Conservation (phyloP, 1,140 invertebrate genomes). For the Lordiphosa stackelbergi region DNA sequence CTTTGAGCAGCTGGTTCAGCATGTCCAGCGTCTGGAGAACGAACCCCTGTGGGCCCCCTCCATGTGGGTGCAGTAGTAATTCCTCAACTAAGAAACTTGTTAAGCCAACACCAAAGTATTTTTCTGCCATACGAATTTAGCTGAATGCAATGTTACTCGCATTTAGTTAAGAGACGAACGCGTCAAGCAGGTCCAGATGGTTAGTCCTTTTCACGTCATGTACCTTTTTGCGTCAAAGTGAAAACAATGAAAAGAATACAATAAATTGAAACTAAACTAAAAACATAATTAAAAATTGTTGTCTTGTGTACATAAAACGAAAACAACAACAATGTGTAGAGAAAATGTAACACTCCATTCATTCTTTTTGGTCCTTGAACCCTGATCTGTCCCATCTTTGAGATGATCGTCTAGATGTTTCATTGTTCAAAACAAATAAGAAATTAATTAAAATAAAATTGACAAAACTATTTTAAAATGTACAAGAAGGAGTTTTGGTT, state of each 20-base stretch:
- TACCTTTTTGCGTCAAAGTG: slow-evolving; percentile 73
- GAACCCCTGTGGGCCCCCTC: slow-evolving; percentile 98
- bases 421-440: slow-evolving; percentile 48
- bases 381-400: slow-evolving; percentile 13
- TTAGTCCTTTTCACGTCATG: slow-evolving; percentile 72
- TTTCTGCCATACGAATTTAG: slow-evolving; percentile 71
- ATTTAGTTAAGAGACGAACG: too few species aligned
- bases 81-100: slow-evolving; percentile 4
- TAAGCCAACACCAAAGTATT: slow-evolving; percentile 61
- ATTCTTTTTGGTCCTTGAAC: slow-evolving; percentile 11
- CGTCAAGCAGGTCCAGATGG: slow-evolving; percentile 1
- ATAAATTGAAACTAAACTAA: slow-evolving; percentile 48
- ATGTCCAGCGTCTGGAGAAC: slow-evolving; percentile 91
- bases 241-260: slow-evolving; percentile 72
- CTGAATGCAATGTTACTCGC: slow-evolving; percentile 13
- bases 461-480: slow-evolving; percentile 37
- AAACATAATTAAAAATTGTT: slow-evolving; percentile 33
- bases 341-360: slow-evolving; percentile 12
- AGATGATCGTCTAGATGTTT: slow-evolving; percentile 23
- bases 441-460: slow-evolving; percentile 38
- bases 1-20: slow-evolving; percentile 90
- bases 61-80: slow-evolving; percentile 90
- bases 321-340: slow-evolving; percentile 13
- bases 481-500: not conserved
- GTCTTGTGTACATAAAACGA: slow-evolving; percentile 31